Conservation (phyloP, 1,140 invertebrate genomes). For the Lasioglossum albipes region DNA sequence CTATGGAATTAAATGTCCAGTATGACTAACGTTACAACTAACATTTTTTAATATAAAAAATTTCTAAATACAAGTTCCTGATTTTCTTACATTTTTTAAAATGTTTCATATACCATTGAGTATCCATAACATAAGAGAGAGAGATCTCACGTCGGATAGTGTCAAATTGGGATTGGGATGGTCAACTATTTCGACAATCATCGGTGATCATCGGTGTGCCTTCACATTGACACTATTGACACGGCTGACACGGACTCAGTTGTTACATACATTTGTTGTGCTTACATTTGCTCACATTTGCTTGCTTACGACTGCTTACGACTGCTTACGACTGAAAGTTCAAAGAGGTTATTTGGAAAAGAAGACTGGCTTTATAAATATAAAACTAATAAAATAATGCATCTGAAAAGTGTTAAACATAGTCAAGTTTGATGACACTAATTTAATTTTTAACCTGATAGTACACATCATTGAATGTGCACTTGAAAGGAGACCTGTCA, state of each 20-base stretch:
- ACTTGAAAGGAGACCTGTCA: neutral
- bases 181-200: too few relatives aligned
- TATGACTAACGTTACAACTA: too few relatives aligned
- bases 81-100: too few relatives aligned
- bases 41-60: too few relatives aligned
- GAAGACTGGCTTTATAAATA: neutral
- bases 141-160: too few relatives aligned
- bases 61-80: too few relatives aligned
- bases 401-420: neutral
- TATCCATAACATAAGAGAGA: too few relatives aligned
- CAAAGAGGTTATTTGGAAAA: constrained; percentile 11
- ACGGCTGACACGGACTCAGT: neutral
- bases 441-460: constrained; percentile 1
- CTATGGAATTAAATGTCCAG: too few relatives aligned
- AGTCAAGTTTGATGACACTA: neutral
- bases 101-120: too few relatives aligned
- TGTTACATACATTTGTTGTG: constrained; percentile 11
- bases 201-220: too few relatives aligned
- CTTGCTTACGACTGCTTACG: constrained; percentile 3
- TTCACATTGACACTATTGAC: constrained; percentile 15
- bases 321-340: neutral
- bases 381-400: neutral
- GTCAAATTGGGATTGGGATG: too few relatives aligned
- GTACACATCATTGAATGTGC: constrained; percentile 12
- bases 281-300: constrained; percentile 17